Evolutionary conservation across 2,888 invertebrate species (phyloP).

Genomic region (Morpho achilles): DNA sequence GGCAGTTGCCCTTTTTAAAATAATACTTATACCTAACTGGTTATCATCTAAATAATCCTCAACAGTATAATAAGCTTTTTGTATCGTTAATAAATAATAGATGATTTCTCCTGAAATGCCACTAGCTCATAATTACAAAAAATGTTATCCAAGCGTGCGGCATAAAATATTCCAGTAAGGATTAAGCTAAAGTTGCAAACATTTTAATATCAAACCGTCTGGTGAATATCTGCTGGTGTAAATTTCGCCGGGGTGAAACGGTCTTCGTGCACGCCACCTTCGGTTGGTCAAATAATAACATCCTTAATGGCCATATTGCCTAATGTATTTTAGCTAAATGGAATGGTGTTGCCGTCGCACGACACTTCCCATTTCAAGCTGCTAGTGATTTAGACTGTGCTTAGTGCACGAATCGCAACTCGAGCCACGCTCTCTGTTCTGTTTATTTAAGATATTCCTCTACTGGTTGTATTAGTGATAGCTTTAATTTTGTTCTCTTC

Average conservation of each 20-base stretch:
- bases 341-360: slow-evolving; percentile 49
- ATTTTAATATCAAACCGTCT: slow-evolving; percentile 71
- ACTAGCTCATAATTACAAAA: no score
- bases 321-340: slow-evolving; percentile 72
- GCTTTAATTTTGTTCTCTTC: no score
- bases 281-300: slow-evolving; percentile 72
- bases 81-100: no score
- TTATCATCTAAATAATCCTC: no score
- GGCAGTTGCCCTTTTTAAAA: no score
- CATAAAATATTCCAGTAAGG: background rate
- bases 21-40: no score
- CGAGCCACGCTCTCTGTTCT: slow-evolving; percentile 1
- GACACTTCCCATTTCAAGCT: slow-evolving; percentile 45
- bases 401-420: slow-evolving; percentile 37
- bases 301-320: slow-evolving; percentile 70
- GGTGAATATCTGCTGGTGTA: slow-evolving; percentile 63
- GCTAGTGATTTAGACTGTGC: slow-evolving; percentile 62
- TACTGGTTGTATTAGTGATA: background rate
- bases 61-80: no score
- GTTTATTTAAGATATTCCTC: background rate
- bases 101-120: no score
- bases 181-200: slow-evolving; percentile 60
- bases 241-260: slow-evolving; percentile 64
- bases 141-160: background rate
- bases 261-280: slow-evolving; percentile 68